Evolutionary conservation across 2,888 invertebrate genomes (phyloP).

Genomic region (Ennomos fuscantarius): DNA sequence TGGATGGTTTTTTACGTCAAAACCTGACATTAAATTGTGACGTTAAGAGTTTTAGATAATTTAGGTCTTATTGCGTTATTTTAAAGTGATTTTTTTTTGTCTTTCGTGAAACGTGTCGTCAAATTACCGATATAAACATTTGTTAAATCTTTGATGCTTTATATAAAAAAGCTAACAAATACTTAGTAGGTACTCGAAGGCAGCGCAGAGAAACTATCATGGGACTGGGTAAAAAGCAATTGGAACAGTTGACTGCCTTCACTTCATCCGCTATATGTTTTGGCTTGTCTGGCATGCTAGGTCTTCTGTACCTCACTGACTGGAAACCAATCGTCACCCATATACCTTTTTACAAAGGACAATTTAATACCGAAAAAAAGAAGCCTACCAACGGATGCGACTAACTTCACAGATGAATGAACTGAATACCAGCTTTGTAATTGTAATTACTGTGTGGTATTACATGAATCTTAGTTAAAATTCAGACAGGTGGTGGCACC

Average conservation of each 20-base stretch:
- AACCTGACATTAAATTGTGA: no score
- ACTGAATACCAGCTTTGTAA: no score
- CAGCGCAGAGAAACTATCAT: conserved; percentile 32
- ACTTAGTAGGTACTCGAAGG: background rate
- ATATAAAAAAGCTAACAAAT: background rate
- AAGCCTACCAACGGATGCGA: conserved; percentile 31
- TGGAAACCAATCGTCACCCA: conserved; percentile 89
- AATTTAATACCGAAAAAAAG: conserved; percentile 74
- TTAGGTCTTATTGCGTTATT: no score
- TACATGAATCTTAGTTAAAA: conserved; percentile 13
- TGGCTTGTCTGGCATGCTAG: conserved; percentile 83
- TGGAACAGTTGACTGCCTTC: conserved; percentile 77
- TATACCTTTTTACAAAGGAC: conserved; percentile 90
- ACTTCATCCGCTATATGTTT: conserved; percentile 83
- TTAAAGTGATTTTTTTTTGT: no score
- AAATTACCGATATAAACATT: no score
- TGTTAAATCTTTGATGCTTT: no score
- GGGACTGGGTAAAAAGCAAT: conserved; percentile 84
- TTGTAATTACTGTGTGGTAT: no score
- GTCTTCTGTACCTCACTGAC: conserved; percentile 88
- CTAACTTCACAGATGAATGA: conserved; percentile 2
- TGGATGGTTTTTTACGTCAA: no score
- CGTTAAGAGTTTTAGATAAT: no score
- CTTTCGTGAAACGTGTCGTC: no score
- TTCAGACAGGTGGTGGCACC: conserved; percentile 30